A percentile compares a stretch with the other conserved stretches of the same genome.
These are phyloP conservation scores for Mionectes macconnelli DNA, from an alignment of 2,113 vertebrate species.

Conservation along the genomic window DNA sequence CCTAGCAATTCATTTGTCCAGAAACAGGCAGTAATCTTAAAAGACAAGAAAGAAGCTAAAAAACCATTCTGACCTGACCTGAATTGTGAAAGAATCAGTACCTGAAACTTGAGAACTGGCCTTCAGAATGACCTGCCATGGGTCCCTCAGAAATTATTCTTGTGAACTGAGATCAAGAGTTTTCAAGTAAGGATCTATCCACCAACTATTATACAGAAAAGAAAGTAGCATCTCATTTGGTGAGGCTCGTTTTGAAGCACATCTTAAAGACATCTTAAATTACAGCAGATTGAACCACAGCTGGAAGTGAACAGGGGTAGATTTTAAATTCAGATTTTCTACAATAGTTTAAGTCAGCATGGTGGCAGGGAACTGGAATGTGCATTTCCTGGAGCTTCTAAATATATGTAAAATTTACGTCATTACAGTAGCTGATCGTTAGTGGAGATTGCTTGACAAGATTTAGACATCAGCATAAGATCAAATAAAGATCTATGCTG, in stretches of 20 bases:
- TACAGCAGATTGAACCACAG: not conserved
- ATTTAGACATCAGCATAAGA: not conserved
- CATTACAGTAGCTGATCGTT: not conserved
- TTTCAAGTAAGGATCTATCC: not conserved
- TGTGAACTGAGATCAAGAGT: conserved; percentile 25
- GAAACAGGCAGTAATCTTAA: not conserved
- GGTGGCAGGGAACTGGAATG: not conserved
- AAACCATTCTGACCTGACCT: not conserved
- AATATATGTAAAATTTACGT: not conserved
- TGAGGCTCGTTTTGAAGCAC: not conserved
- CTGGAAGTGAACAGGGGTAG: not conserved
- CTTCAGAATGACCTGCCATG: not conserved
- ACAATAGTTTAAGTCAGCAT: not conserved
- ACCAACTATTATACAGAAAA: not conserved
- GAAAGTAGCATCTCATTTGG: not conserved
- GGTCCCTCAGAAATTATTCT: not conserved
- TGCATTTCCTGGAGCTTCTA: not conserved
- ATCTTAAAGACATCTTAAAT: not conserved
- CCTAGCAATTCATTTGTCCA: not conserved
- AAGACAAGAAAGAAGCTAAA: not conserved
- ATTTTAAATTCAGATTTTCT: not conserved
- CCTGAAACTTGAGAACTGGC: not conserved
- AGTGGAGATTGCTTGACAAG: not conserved
- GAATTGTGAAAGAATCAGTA: not conserved
- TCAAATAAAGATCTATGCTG: not conserved